phyloP scores from a whole-genome alignment of 2,888 invertebrate species.

The Drosophila picticornis region DNA sequence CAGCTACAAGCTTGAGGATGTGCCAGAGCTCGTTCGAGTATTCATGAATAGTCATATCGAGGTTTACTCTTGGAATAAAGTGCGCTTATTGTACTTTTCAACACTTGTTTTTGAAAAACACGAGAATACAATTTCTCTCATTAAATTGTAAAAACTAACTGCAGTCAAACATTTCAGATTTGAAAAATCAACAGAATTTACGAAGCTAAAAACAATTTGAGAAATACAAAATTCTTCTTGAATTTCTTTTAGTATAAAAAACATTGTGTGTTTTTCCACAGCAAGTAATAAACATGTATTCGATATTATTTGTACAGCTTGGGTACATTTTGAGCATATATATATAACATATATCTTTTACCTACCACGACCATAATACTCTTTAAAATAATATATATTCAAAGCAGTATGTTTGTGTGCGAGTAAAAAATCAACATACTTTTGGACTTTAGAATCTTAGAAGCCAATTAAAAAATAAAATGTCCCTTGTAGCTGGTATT shows the following conservation, averaged over 20 bases:
- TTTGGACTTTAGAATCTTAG: slow-evolving; percentile 6
- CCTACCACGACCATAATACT: neutral
- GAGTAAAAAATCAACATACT: slow-evolving; percentile 43
- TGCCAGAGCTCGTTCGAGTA: slow-evolving; percentile 6
- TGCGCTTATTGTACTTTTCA: neutral
- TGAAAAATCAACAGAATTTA: neutral
- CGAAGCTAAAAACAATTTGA: neutral
- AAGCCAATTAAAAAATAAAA: slow-evolving; percentile 41
- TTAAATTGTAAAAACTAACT: neutral
- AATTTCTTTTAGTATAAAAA: neutral
- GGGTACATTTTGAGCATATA: neutral
- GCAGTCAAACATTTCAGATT: neutral
- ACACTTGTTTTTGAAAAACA: neutral
- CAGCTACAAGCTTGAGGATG: slow-evolving; percentile 30
- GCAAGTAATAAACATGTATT: neutral
- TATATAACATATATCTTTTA: neutral
- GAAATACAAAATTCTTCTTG: neutral
- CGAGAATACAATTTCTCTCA: neutral
- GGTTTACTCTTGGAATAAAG: slow-evolving; percentile 31
- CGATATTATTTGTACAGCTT: neutral
- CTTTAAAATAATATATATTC: neutral
- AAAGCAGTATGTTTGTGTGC: neutral
- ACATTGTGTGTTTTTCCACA: neutral
- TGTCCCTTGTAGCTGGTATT: slow-evolving; percentile 34
- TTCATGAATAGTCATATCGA: slow-evolving; percentile 27